A percentile compares a stretch with the other conserved stretches of the same genome.
phyloP scores from a whole-genome alignment of 2,113 vertebrate genomes.

The Tamias sibiricus region DNA sequence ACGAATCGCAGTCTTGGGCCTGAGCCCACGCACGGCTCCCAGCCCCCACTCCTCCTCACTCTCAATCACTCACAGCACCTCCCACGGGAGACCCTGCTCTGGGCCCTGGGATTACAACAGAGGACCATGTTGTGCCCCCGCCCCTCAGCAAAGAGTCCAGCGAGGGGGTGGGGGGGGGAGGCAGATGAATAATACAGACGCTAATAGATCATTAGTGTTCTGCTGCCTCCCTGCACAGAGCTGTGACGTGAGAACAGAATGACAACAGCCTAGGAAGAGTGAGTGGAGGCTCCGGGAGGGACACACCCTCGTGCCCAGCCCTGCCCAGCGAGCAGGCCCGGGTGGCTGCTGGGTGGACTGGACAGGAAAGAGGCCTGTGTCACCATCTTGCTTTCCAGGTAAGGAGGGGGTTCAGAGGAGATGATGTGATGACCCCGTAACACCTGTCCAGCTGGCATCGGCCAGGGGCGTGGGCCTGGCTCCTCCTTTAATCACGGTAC shows the following conservation, averaged over 20 bases:
- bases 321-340: not conserved
- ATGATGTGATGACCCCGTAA: not conserved
- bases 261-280: not conserved
- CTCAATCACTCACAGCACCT: not conserved
- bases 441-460: not conserved
- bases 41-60: not conserved
- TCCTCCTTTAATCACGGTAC: not conserved
- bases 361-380: not conserved
- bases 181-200: not conserved
- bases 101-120: not conserved
- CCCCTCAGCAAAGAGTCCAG: not conserved
- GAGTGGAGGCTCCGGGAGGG: not conserved
- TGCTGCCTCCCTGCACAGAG: not conserved
- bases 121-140: not conserved
- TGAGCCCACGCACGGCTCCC: not conserved
- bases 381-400: not conserved
- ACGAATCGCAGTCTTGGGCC: not conserved
- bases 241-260: not conserved
- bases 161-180: too few relatives aligned
- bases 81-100: not conserved
- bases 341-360: not conserved
- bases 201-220: not conserved
- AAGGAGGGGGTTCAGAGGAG: not conserved
- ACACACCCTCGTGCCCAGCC: accelerated
- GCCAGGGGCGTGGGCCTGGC: too few relatives aligned